phyloP scores from a whole-genome alignment of 2,888 invertebrate genomes.

The Sepiola atlantica region DNA sequence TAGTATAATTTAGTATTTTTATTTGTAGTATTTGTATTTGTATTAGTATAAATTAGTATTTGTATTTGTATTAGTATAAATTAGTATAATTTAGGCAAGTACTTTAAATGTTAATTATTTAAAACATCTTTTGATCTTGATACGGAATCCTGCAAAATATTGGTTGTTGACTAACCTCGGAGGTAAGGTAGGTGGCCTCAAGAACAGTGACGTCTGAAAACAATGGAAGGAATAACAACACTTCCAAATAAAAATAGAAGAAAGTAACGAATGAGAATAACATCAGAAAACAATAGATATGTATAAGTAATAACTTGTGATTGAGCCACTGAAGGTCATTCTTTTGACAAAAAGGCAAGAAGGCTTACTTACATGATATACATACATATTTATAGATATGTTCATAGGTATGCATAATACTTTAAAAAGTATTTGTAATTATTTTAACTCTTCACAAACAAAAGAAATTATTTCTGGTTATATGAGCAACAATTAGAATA shows the following conservation, averaged over 20 bases:
- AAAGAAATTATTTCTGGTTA: not conserved
- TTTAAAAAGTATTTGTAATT: not conserved
- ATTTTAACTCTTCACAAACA: not conserved
- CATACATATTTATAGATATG: constrained; percentile 25
- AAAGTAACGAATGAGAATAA: not conserved
- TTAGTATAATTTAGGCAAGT: not conserved
- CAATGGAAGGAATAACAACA: constrained; percentile 32
- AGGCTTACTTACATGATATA: not conserved
- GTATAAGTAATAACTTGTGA: not conserved
- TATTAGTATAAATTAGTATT: too few relatives aligned
- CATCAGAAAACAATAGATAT: not conserved
- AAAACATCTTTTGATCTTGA: not conserved
- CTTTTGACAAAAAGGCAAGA: not conserved
- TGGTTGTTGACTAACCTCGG: not conserved
- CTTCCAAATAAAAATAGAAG: not conserved
- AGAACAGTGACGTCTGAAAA: not conserved
- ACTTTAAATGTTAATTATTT: not conserved
- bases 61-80: too few relatives aligned
- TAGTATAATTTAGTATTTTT: too few relatives aligned
- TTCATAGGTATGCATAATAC: not conserved
- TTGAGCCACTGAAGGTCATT: not conserved
- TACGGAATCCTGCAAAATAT: not conserved
- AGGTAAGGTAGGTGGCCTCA: not conserved
- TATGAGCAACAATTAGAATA: not conserved
- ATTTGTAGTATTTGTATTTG: too few relatives aligned